A percentile compares a stretch with the other conserved stretches of the same genome.
phyloP scores from a whole-genome alignment of 2,113 vertebrate species.

The Ageneiosus marmoratus region DNA sequence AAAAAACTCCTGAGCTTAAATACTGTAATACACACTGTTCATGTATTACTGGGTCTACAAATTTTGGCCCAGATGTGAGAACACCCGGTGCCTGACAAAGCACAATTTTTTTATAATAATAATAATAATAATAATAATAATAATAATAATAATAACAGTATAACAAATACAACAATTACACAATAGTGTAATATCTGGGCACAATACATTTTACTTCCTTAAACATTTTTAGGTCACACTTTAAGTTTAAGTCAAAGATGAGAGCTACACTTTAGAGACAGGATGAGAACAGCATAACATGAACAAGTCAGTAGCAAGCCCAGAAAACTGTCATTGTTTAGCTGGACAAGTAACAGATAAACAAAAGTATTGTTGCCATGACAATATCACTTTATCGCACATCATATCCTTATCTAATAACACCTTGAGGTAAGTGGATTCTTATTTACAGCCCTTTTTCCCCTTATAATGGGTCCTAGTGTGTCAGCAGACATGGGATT shows the following conservation, averaged over 20 bases:
- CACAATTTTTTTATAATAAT: neutral
- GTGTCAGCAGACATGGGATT: neutral
- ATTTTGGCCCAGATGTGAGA: neutral
- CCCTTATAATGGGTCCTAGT: neutral
- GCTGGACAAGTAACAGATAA: conserved; percentile 26
- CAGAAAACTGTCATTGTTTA: conserved; percentile 19
- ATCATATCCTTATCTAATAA: conserved; percentile 21
- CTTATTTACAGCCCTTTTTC: neutral
- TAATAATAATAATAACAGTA: neutral
- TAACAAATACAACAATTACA: neutral
- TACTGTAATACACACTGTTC: neutral
- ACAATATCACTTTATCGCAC: conserved; percentile 12
- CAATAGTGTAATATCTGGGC: neutral
- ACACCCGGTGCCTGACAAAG: neutral
- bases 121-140: neutral
- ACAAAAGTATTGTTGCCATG: conserved; percentile 4
- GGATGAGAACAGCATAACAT: neutral
- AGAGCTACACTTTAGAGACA: neutral
- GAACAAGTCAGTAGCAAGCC: conserved; percentile 17
- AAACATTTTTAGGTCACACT: neutral
- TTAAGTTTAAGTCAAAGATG: neutral
- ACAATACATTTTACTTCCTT: neutral
- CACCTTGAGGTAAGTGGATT: conserved; percentile 2
- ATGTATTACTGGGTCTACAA: conserved; percentile 11
- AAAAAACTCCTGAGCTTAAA: conserved; percentile 17